Evolutionary conservation across 1,140 invertebrate genomes (phyloP), one percentile per base, ranked within the genome.

Genomic region (Calephelis nemesis): DNA sequence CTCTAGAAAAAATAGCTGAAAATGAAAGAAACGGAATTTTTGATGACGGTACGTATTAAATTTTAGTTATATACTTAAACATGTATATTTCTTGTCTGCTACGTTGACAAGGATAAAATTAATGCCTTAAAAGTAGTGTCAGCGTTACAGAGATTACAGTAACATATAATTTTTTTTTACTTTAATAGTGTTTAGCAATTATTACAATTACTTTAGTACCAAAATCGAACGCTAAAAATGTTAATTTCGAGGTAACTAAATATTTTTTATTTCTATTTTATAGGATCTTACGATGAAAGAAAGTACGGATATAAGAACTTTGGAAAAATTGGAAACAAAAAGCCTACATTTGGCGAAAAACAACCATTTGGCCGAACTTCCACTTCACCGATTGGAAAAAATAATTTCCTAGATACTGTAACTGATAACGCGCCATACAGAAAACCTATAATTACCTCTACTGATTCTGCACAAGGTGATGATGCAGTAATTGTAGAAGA

Each of bases 1-100:
- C 93, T 45, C 87, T 94, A 60, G 89, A 92, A 15, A 92, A 88
- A 78, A 80, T 77, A 8, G 66, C 67, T 40, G 79, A 68, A 68
- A 77, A 90, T 65, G 79, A 82, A 72, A 72, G 73, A 54, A 74
- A 74, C 63, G 87, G 85, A 65, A 73, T 83, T 42, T 65, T 67
- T 63, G 78, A 90, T 73, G 85, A 90, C 73, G 85, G 87, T 90
- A 78, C 76, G 81, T 76, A 48, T 45, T 7, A 45, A 42, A n/a
- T 73, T 65, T 48, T 47, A 69, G 4, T 30, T 30, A 30, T 30
- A 0, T 30, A 30, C 30, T 30, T 30, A 30, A 30, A 30, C 30
- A 30, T 30, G 30, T 30, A 30, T 30, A 30, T 30, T 30, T 4
- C 30, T 30, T 30, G 30, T 2, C 4, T 30, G 4, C 1, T 30